Base-by-base conservation (phyloP, 1,140 invertebrate species). In the Portunus trituberculatus region DNA sequence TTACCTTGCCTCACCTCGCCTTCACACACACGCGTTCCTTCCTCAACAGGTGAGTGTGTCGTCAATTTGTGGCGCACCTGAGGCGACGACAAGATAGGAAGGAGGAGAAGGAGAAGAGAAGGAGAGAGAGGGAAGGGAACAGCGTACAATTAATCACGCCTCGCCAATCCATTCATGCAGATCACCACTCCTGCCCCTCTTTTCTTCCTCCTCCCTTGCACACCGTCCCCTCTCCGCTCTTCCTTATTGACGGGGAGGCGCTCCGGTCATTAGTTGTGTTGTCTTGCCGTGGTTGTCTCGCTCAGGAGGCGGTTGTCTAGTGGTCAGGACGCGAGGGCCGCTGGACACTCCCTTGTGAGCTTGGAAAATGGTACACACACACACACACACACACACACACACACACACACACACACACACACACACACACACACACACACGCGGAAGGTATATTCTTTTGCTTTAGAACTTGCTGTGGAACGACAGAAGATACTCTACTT, bases 351-450 rank as follows among this genome's bases (percentile, higher is more conserved):
- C n/a, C 25, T 3, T 84, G 3, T 8, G 16, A 28, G 28, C 76
- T 25, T 28, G 76, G 31, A 4, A 6, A 10, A 12, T 20, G 86
- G 20, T 12, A 20, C 86, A 20, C 86, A 45, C 45, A 20, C 31
- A 88, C 86, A 32, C 16, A 88, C 86, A 88, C 16, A 88, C 86
- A 88, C 31, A 88, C 86, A 88, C 86, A 88, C 86, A 88, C 86
- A 88, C 86, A 88, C 86, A 88, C 86, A 88, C 86, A 88, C 86
- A 88, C 86, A 88, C 86, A 88, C 86, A 88, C 86, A 88, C 86
- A 88, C 86, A 88, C 87, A 89, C 87, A 89, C 87, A 89, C 87
- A 46, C 88, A 90, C 45, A 48, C n/a, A 90, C 67, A 76, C 67
- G n/a, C 67, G n/a, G 10, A 76, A 88, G 12, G 39, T 2, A 39